These are phyloP conservation scores for Pseudorhiza aurosa DNA, from an alignment of 30 jellyfish, hydroid and myxozoan species.

Conservation along the genomic window DNA sequence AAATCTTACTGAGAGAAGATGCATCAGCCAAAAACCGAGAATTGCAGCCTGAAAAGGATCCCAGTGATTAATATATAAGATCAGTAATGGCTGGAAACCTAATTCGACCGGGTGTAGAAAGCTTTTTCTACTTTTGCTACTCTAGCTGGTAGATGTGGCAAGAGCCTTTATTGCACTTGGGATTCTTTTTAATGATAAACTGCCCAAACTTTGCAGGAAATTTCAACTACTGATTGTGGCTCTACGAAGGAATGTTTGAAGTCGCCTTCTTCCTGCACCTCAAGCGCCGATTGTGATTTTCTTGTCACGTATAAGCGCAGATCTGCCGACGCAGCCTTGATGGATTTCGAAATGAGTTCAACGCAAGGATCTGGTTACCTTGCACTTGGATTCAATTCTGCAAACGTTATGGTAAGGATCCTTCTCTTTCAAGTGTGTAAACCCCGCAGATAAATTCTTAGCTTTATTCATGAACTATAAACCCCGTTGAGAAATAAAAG, in stretches of 20 bases:
- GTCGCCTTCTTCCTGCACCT: constrained; percentile 19
- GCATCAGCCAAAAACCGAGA: too few species aligned
- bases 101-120: too few species aligned
- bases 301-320: constrained; percentile 38
- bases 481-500: too few species aligned
- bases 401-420: background rate
- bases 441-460: background rate
- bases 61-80: too few species aligned
- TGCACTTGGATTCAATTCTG: constrained; percentile 18
- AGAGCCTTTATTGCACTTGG: too few species aligned
- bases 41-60: too few species aligned
- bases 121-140: too few species aligned
- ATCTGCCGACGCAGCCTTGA: background rate
- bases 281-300: constrained; percentile 29
- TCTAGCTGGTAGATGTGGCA: too few species aligned
- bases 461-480: background rate
- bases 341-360: constrained; percentile 31
- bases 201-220: constrained; percentile 1
- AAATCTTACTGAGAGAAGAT: too few species aligned
- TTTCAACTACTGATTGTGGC: constrained; percentile 32
- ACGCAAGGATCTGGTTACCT: constrained; percentile 5
- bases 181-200: too few species aligned
- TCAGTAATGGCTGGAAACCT: too few species aligned
- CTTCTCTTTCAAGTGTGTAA: background rate
- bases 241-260: constrained; percentile 19